Conservation (phyloP, 2,797 vertebrate genomes). For the Scolopax bukidnonensis region DNA sequence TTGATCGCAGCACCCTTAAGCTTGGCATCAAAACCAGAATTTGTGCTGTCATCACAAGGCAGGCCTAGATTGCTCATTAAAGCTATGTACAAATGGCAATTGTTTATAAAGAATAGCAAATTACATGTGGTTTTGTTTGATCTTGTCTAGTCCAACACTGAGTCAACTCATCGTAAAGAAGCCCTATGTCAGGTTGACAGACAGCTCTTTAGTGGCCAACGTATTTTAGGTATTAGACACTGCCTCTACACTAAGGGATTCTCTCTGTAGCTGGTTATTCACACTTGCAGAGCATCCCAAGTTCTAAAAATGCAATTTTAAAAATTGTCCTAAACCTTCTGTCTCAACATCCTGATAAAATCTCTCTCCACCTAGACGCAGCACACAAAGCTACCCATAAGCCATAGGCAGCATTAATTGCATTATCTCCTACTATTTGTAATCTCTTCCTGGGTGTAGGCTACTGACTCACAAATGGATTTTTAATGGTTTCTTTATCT, state of each 20-base stretch:
- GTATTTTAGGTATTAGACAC: neutral
- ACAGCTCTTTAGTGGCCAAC: neutral
- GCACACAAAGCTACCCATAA: neutral
- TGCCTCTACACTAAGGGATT: neutral
- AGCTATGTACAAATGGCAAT: neutral
- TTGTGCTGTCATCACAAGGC: neutral
- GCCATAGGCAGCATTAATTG: neutral
- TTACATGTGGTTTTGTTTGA: neutral
- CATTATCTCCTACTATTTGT: neutral
- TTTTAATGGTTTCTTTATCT: constrained; percentile 3
- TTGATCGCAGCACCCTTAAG: neutral
- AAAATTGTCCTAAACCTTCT: neutral
- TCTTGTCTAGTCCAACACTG: neutral
- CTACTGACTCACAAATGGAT: neutral
- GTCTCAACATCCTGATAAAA: neutral
- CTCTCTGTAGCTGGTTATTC: neutral
- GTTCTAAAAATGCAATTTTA: neutral
- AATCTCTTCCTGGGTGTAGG: neutral
- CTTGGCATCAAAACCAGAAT: neutral
- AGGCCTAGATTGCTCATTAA: neutral
- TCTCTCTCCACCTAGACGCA: neutral
- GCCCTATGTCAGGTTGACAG: neutral
- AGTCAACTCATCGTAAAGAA: neutral
- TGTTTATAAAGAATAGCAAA: neutral
- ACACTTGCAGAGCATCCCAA: neutral